Base-by-base conservation (phyloP, 1,140 invertebrate genomes). In the Drosophila elegans region DNA sequence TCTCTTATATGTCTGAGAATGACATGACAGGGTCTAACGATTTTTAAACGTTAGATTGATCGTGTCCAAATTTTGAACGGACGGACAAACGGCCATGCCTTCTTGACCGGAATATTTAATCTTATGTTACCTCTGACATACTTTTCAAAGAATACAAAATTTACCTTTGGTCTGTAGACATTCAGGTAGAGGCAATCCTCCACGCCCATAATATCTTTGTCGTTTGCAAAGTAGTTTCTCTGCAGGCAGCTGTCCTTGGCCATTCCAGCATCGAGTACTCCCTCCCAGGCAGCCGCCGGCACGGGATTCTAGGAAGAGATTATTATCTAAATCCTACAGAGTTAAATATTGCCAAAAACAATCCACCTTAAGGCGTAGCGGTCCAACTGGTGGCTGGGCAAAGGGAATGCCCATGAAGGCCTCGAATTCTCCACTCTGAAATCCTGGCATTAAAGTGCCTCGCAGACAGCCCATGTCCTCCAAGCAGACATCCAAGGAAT, bases 181-280 rank as follows among this genome's bases (percentile, higher is more conserved):
- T 95, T 95, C 38, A 95, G 77, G 77, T 94, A 95, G 0, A 95
- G 86, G 71, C 95, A 95, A 80, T 95, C 94, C 80, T 95, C 95
- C 16, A 77, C 46, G 2, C 93, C 93, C 4, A 10, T 42, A 0
- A 86, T 27, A 32, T 27, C 29, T 41, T 45, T 67, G 4, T 41
- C 32, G 0, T 12, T n/a, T 0, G 42, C 2, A 7, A 79, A 74
- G 52, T 73, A 80, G 38, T 74, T 89, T 29, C 66, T 91, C 52
- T 92, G 91, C 16, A 85, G 27, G 10, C 91, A 92, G 4, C 57
- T 63, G 2, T 69, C 36, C 44, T 59, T 71, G 5, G 81, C 41
- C 13, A n/a, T 13, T 4, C 51, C 75, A 4, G 78, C 91, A 55
- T 83, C 54, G 0, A 76, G 42, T n/a, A 78, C 42, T 29, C 56